These are phyloP conservation scores for Enteromius anoplus DNA, from an alignment of 2,797 vertebrate genomes.

Conservation along the genomic window DNA sequence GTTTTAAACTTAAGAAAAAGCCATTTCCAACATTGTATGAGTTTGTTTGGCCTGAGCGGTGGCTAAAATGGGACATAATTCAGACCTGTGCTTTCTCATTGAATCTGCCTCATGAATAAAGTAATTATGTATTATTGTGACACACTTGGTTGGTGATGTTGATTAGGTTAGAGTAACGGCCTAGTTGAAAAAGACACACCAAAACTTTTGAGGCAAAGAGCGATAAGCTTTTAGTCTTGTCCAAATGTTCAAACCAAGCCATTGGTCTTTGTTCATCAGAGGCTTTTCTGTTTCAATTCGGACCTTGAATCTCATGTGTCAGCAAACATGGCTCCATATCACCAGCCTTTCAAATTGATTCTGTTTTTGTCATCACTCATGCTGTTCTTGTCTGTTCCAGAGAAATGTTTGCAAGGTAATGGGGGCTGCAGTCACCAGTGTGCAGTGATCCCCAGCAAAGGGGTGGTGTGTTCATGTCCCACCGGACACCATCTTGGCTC, in stretches of 20 bases:
- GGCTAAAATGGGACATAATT: conserved; percentile 38
- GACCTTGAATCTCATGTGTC: conserved; percentile 2
- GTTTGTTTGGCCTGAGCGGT: conserved; percentile 50
- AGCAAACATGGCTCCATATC: conserved; percentile 19
- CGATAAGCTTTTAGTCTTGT: neutral
- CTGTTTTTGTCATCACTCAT: conserved; percentile 6
- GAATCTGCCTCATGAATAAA: conserved; percentile 31
- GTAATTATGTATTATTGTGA: conserved; percentile 33
- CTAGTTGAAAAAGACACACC: neutral
- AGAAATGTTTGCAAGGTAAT: conserved; percentile 90
- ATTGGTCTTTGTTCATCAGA: neutral
- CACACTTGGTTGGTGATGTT: conserved; percentile 34
- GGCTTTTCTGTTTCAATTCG: conserved; percentile 20
- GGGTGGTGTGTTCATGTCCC: conserved; percentile 92
- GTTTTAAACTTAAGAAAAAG: conserved; percentile 57
- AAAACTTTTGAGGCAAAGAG: neutral
- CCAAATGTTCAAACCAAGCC: neutral
- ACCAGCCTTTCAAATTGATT: neutral
- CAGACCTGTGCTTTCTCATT: conserved; percentile 42
- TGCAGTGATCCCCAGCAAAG: conserved; percentile 89
- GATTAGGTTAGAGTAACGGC: conserved; percentile 24
- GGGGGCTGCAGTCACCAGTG: conserved; percentile 98
- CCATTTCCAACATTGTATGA: conserved; percentile 37
- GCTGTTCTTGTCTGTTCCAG: conserved; percentile 68
- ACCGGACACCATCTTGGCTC: conserved; percentile 83